These are phyloP conservation scores for Stigmatopora argus DNA, from an alignment of 2,113 vertebrate genomes.

Conservation along the genomic window DNA sequence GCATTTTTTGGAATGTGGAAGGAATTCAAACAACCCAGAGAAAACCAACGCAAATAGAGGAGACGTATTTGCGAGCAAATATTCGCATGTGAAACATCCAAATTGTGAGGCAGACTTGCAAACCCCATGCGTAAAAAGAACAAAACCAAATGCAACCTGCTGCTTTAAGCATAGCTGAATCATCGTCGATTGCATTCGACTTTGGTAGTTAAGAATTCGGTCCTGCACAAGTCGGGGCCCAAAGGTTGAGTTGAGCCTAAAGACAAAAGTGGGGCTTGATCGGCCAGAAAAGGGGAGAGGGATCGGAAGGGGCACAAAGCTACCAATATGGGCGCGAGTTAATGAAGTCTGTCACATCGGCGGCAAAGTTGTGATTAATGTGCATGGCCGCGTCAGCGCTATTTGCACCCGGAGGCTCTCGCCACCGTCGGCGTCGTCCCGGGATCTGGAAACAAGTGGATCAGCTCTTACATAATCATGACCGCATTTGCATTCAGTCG, in stretches of 20 bases:
- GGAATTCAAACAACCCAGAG: neutral
- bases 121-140: neutral
- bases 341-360: neutral
- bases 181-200: conserved; percentile 5
- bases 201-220: conserved; percentile 11
- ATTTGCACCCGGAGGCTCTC: conserved; percentile 21
- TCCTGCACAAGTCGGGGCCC: conserved; percentile 16
- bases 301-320: neutral
- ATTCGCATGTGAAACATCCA: neutral
- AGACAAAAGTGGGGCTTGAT: conserved; percentile 1
- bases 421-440: neutral
- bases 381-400: neutral
- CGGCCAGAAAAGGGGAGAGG: neutral
- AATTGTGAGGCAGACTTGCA: neutral
- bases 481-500: conserved; percentile 32
- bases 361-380: conserved; percentile 3
- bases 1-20: neutral
- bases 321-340: conserved; percentile 31
- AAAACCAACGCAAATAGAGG: neutral
- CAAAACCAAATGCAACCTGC: conserved; percentile 22
- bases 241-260: conserved; percentile 10
- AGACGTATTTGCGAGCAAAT: neutral
- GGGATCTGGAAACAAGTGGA: conserved; percentile 25
- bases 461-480: conserved; percentile 25
- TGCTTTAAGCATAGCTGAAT: conserved; percentile 12